Evolutionary conservation across 1,140 invertebrate genomes (phyloP), one percentile per base, ranked within the genome.

Genomic region (Pristionchus pacificus): DNA sequence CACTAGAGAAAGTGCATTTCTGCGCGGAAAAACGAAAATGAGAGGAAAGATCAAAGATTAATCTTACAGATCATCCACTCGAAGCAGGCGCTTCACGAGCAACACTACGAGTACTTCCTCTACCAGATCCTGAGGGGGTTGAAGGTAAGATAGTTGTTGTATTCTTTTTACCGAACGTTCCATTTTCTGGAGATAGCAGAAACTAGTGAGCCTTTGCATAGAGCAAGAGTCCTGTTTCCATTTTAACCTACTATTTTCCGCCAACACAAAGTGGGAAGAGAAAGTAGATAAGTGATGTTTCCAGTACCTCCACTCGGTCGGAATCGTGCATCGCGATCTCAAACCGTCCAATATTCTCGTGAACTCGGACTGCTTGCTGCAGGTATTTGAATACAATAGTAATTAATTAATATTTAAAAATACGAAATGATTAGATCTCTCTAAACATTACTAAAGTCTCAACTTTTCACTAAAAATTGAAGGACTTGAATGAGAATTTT

Each of bases 271-370:
- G 38, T n/a, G 13, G 63, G 30, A 49, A 65, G 13, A 13, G 2
- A 33, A 31, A 33, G 25, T 30, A n/a, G 24, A 62, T 19, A 3
- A 28, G 28, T 67, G 0, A 1, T 67, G 13, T 1, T 78, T 80
- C 66, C 71, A 80, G 77, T 87, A 86, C 68, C 85, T 87, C 32
- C 86, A 87, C 72, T 86, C 86, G 6, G 85, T 84, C 25, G 84
- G 85, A 68, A 86, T 87, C 27, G 82, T 86, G 24, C 86, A 87
- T 74, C 57, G 86, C 64, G 86, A 87, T 69, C 77, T 87, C 24
- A 87, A 87, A 73, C 86, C 86, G 6, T 86, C 85, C 61, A 87
- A 87, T 74, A 69, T 87, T 24, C 80, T 87, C 13, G 85, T 87
- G 6, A 87, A 87, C 76, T 84, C 84, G 70, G 85, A 87, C 71